These are phyloP conservation scores for Micromussa lordhowensis DNA, from an alignment of 92 coral and sea anemone genomes.

Conservation along the genomic window DNA sequence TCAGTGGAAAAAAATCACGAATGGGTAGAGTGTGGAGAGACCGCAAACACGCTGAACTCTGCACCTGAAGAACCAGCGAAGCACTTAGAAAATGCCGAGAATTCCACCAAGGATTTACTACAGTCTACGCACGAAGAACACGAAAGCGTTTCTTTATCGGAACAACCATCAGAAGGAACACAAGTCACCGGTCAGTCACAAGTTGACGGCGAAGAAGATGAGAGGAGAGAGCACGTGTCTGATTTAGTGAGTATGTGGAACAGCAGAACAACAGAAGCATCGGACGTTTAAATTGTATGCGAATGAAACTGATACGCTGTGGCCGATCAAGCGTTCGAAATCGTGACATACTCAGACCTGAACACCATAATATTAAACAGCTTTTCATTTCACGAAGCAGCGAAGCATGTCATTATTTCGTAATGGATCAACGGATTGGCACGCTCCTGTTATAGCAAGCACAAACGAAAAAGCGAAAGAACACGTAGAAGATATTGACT, in stretches of 20 bases:
- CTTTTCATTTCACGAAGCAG: not conserved
- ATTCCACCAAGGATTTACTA: slow-evolving; percentile 24
- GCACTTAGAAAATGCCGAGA: not conserved
- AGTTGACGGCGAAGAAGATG: slow-evolving; percentile 22
- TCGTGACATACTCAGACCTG: slow-evolving; percentile 7
- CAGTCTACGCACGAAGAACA: not conserved
- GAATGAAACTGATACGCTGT: not conserved
- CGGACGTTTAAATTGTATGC: not conserved
- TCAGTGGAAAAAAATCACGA: not conserved
- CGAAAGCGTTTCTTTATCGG: not conserved
- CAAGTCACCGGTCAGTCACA: not conserved
- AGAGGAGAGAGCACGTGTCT: slow-evolving; percentile 19
- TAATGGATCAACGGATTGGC: not conserved
- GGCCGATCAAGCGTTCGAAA: slow-evolving; percentile 28
- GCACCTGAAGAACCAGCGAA: not conserved
- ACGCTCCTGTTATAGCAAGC: not conserved
- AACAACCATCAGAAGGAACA: not conserved
- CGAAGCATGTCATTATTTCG: not conserved
- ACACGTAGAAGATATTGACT: not conserved
- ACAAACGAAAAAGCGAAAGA: not conserved
- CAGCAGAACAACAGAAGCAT: not conserved
- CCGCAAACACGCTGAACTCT: slow-evolving; percentile 1
- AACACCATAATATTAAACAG: not conserved
- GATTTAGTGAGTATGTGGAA: slow-evolving; percentile 42
- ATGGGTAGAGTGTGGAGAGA: not conserved